A percentile compares a stretch with the other conserved stretches of the same genome.
Evolutionary conservation across 2,888 invertebrate genomes (phyloP).

Genomic region (Scotopteryx bipunctaria): DNA sequence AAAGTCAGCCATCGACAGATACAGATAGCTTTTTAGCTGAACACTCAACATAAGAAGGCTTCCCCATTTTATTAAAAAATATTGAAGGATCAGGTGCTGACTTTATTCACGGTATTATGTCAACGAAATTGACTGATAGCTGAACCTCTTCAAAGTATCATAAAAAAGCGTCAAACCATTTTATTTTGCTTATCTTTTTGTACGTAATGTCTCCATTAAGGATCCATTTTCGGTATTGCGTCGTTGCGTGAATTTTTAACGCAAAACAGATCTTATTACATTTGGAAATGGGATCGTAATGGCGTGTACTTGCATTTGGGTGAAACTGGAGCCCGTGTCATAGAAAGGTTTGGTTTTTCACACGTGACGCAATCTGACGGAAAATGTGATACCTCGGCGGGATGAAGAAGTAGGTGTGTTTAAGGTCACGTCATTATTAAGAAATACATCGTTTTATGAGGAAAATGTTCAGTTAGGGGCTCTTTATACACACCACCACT

Average conservation of each 20-base stretch:
- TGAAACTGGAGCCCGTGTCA: conserved; percentile 6
- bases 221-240: conserved; percentile 29
- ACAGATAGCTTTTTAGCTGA: too few relatives aligned
- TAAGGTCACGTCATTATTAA: background rate
- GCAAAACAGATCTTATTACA: conserved; percentile 28
- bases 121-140: conserved; percentile 17
- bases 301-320: conserved; percentile 22
- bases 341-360: conserved; percentile 11
- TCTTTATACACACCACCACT: too few relatives aligned
- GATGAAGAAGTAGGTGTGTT: background rate
- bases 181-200: conserved; percentile 17
- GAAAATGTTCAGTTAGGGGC: too few relatives aligned
- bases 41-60: too few relatives aligned
- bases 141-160: conserved; percentile 4
- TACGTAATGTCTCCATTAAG: conserved; percentile 32
- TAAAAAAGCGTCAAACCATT: conserved; percentile 11
- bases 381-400: background rate
- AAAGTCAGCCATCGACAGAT: too few relatives aligned
- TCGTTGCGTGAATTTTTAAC: conserved; percentile 25
- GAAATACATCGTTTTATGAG: too few relatives aligned
- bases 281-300: conserved; percentile 20
- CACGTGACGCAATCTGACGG: conserved; percentile 5
- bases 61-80: too few relatives aligned
- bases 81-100: too few relatives aligned
- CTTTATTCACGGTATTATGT: background rate